Evolutionary conservation across 2,797 vertebrate genomes (phyloP).

Genomic region (Coregonus suidteri): DNA sequence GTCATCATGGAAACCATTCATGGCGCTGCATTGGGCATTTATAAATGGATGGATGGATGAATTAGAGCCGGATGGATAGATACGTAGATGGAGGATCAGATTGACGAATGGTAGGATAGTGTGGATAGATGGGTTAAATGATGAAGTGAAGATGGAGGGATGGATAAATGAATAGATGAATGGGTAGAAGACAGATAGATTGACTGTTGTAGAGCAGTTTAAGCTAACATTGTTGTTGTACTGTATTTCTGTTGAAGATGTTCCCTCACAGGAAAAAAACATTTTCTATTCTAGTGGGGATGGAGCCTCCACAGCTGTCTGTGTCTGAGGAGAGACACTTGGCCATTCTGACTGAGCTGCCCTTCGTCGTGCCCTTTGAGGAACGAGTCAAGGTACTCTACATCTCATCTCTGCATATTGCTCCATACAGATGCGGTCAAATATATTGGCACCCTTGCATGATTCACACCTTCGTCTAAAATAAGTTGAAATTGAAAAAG

Average conservation of each 20-base stretch:
- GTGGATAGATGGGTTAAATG: background rate
- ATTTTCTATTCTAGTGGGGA: constrained; percentile 78
- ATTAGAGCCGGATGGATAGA: constrained; percentile 18
- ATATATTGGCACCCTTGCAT: too few species aligned
- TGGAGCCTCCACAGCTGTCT: constrained; percentile 91
- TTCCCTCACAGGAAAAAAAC: background rate
- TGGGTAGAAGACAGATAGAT: background rate
- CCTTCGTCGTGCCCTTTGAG: constrained; percentile 97
- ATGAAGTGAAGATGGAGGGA: background rate
- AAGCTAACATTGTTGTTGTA: background rate
- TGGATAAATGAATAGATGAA: background rate
- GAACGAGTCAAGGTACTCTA: constrained; percentile 95
- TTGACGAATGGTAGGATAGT: constrained; percentile 5
- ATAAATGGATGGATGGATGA: background rate
- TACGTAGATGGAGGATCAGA: background rate
- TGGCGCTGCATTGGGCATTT: background rate
- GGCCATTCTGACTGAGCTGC: constrained; percentile 96
- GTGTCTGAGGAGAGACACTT: constrained; percentile 96
- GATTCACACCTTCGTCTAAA: too few species aligned
- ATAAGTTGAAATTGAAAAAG: too few species aligned
- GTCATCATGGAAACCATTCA: background rate
- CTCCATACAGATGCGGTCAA: too few species aligned
- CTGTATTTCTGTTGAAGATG: constrained; percentile 7
- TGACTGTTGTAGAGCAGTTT: background rate
- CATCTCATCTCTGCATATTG: background rate